Base-by-base conservation (phyloP, 2,113 vertebrate species). In the Lagopus leucura region DNA sequence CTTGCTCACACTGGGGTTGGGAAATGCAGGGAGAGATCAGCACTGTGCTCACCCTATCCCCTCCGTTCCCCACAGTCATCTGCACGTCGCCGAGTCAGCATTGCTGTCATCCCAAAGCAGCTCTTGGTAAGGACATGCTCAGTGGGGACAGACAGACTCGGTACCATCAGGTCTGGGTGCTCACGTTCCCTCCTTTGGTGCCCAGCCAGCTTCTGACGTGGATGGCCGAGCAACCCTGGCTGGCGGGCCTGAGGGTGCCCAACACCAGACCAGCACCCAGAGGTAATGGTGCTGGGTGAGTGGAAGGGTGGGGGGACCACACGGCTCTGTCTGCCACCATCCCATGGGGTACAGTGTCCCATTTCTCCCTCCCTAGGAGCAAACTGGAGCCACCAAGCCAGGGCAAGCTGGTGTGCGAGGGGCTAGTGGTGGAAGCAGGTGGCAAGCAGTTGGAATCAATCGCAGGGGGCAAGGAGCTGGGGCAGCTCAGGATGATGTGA, bases 61-160 rank as follows among this genome's bases (percentile, higher is more conserved):
- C 82, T 85, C 71, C n/a, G 1, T 93, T 79, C 24, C 12, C 19
- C 17, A 79, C 80, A 98, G 98, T 96, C 71, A 14, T 92, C 70
- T 38, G 36, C 91, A 9, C 98, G 98, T 8, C 97, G 97, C 50
- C 97, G 98, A n/a, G 93, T 98, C 96, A 98, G 98, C 81, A 89
- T 98, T 3, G 97, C 98, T 2, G 70, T 99, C 32, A 98, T 98
- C 95, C 91, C 98, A 69, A 97, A 84, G 67, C 96, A 97, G 88
- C 87, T 87, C 77, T 89, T 96, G 97, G 97, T 98, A 94, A 95
- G 93, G 66, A 76, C 14, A 2, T 0, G 0, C 1, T 1, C 0
- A 0, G 25, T 1, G 45, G 52, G 74, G 57, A 27, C 6, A 1
- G 32, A 0, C n/a, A 15, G 19, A 25, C 83, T 48, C 0, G 0